These are phyloP conservation scores for Caenorhabditis briggsae DNA, from an alignment of 1,140 invertebrate species.

Conservation along the genomic window DNA sequence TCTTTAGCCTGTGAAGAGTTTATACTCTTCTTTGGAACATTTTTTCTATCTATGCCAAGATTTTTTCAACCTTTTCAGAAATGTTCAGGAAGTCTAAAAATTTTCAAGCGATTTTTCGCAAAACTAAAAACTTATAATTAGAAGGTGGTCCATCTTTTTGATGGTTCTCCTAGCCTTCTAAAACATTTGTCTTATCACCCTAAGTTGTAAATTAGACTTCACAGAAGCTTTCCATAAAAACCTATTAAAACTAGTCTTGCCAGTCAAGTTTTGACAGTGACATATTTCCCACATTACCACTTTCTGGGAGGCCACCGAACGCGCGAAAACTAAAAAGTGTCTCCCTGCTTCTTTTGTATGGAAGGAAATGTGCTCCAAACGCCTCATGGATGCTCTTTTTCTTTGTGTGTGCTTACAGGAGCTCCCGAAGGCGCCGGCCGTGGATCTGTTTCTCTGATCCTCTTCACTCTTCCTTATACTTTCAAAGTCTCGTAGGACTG, in stretches of 20 bases:
- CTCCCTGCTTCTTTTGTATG: slow-evolving; percentile 30
- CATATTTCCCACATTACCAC: slow-evolving; percentile 33
- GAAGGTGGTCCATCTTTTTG: too few species aligned
- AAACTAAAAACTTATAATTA: too few species aligned
- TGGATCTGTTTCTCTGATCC: slow-evolving; percentile 1
- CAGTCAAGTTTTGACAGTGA: slow-evolving; percentile 1
- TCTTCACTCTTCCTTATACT: background rate
- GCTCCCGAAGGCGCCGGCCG: background rate
- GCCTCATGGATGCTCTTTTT: slow-evolving; percentile 34
- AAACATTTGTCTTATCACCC: too few species aligned
- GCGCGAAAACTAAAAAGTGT: background rate
- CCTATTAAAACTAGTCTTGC: background rate
- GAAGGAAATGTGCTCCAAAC: slow-evolving; percentile 32
- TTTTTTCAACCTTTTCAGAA: too few species aligned
- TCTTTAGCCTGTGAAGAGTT: too few species aligned
- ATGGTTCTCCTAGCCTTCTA: too few species aligned
- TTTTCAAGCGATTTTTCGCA: too few species aligned
- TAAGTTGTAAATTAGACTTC: background rate
- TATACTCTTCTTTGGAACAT: too few species aligned
- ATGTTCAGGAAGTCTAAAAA: too few species aligned
- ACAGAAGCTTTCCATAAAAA: background rate
- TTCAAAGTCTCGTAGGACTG: background rate
- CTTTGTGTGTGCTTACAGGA: slow-evolving; percentile 39
- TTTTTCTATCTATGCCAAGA: too few species aligned
- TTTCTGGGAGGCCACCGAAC: slow-evolving; percentile 23